These are phyloP conservation scores for Vulpes ferrilata DNA, from an alignment of 2,113 vertebrate genomes.

Conservation along the genomic window DNA sequence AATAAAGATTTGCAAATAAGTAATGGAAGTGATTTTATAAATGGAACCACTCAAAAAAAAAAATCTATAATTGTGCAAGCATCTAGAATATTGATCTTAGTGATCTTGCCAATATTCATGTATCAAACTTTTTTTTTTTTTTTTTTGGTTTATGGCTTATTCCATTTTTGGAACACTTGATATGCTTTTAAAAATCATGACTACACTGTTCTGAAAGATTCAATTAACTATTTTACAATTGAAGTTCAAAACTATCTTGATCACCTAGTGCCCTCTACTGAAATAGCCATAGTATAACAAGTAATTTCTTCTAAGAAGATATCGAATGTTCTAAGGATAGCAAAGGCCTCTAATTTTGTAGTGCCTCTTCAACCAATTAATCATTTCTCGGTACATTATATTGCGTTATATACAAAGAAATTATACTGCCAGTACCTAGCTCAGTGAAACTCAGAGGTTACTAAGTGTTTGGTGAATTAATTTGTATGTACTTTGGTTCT, in stretches of 20 bases:
- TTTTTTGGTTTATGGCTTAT: not conserved
- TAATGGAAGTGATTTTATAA: conserved; percentile 34
- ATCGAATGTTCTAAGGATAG: not conserved
- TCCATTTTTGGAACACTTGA: not conserved
- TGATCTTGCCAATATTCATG: not conserved
- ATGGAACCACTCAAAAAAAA: conserved; percentile 21
- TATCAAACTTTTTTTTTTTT: not conserved
- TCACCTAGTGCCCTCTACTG: conserved; percentile 84
- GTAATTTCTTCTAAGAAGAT: not conserved
- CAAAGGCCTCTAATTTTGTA: not conserved
- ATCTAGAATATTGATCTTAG: conserved; percentile 5
- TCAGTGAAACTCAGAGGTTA: not conserved
- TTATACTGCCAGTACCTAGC: not conserved
- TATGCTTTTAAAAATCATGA: conserved; percentile 35
- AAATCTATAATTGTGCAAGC: not conserved
- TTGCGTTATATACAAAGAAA: not conserved
- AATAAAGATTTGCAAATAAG: conserved; percentile 3
- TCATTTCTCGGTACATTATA: not conserved
- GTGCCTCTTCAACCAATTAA: not conserved
- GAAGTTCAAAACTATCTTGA: conserved; percentile 4
- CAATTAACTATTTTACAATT: not conserved
- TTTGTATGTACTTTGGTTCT: not conserved
- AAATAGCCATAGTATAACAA: conserved; percentile 63
- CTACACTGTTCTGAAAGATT: not conserved
- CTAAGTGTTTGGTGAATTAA: not conserved